A percentile compares a stretch with the other conserved stretches of the same genome.
Conservation (phyloP, 2,113 vertebrate species). For the Paraplagusia blochii region DNA sequence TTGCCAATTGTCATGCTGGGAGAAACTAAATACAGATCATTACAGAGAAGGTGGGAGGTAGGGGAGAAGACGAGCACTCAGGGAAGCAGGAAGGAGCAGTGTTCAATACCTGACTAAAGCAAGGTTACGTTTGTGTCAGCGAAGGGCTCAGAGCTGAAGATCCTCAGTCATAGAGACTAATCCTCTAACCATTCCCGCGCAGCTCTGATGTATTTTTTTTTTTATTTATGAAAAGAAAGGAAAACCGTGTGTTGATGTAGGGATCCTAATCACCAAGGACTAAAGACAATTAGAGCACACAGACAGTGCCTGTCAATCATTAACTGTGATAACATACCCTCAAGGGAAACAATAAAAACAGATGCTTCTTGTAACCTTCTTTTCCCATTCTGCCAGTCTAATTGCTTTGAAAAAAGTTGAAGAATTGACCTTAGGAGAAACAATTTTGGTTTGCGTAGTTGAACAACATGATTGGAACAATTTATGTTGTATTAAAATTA, state of each 20-base stretch:
- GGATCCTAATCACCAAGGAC: slow-evolving; percentile 22
- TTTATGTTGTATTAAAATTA: too few relatives aligned
- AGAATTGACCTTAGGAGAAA: too few relatives aligned
- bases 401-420: too few relatives aligned
- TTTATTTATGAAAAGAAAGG: background rate
- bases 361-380: background rate
- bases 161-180: slow-evolving; percentile 14
- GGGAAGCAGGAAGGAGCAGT: slow-evolving; percentile 34
- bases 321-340: background rate
- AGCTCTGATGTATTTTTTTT: slow-evolving; percentile 5
- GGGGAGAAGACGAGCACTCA: slow-evolving; percentile 27
- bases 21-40: slow-evolving; percentile 65
- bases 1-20: slow-evolving; percentile 64
- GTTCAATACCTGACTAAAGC: slow-evolving; percentile 37
- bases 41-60: slow-evolving; percentile 30
- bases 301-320: slow-evolving; percentile 20
- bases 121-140: slow-evolving; percentile 23
- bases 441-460: too few relatives aligned
- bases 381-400: background rate
- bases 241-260: background rate
- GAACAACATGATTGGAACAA: too few relatives aligned
- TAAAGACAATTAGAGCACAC: slow-evolving; percentile 15
- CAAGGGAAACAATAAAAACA: background rate
- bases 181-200: slow-evolving; percentile 3
- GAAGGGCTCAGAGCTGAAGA: slow-evolving; percentile 5